These are phyloP conservation scores for Apotomis capreana DNA, from an alignment of 2,888 invertebrate species.

Conservation along the genomic window DNA sequence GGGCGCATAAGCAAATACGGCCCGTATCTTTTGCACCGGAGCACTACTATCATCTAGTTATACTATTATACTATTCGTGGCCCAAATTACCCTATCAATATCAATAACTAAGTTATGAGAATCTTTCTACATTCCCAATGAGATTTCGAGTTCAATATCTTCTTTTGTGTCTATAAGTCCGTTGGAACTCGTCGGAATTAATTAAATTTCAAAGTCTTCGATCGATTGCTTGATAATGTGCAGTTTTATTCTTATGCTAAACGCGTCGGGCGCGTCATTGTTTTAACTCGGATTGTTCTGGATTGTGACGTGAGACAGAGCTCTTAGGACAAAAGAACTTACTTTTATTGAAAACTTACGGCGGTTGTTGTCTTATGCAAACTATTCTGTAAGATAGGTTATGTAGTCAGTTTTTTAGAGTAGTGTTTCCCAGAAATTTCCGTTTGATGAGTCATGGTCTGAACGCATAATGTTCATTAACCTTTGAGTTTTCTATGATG, in stretches of 20 bases:
- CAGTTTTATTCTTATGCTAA: slow-evolving; percentile 55
- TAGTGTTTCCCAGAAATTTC: not conserved
- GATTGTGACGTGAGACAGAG: slow-evolving; percentile 50
- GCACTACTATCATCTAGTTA: no score
- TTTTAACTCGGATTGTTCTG: slow-evolving; percentile 54
- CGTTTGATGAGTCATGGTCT: not conserved
- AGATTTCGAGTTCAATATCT: not conserved
- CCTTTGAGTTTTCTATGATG: no score
- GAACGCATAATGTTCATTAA: no score
- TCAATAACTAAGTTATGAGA: not conserved
- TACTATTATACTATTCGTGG: no score
- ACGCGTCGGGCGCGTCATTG: slow-evolving; percentile 56
- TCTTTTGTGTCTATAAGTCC: slow-evolving; percentile 17
- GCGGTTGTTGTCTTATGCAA: not conserved
- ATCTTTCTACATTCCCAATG: slow-evolving; percentile 1
- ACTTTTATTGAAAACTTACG: not conserved
- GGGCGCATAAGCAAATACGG: no score
- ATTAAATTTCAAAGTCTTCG: slow-evolving; percentile 31
- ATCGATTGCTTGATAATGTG: slow-evolving; percentile 23
- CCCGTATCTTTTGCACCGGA: no score
- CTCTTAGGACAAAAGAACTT: not conserved
- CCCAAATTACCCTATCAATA: no score
- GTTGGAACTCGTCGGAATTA: slow-evolving; percentile 37
- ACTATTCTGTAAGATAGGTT: not conserved
- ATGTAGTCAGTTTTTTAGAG: not conserved